These are phyloP conservation scores for Nyctibius grandis DNA, from an alignment of 2,797 vertebrate species.

Conservation along the genomic window DNA sequence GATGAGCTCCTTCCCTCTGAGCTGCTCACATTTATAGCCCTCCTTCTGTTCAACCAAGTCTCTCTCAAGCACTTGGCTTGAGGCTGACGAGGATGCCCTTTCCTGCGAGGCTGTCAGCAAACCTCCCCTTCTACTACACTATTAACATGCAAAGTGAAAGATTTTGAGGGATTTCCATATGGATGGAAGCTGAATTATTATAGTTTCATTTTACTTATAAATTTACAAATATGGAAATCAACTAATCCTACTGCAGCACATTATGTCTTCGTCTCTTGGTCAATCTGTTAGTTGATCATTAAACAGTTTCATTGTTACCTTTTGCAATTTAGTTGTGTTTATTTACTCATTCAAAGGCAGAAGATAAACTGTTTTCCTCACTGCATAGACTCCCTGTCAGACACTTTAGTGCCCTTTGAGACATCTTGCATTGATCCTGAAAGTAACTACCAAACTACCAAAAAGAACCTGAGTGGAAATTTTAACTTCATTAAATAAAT, in stretches of 20 bases:
- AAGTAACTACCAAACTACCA: neutral
- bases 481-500: neutral
- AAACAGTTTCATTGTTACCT: neutral
- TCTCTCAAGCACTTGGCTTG: neutral
- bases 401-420: neutral
- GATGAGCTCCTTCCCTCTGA: neutral
- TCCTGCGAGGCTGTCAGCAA: neutral
- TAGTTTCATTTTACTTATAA: neutral
- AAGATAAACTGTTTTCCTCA: neutral
- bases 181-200: neutral
- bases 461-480: neutral
- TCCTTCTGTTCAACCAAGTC: neutral
- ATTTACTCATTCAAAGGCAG: neutral
- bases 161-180: neutral
- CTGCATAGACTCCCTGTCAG: neutral
- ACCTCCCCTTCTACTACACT: neutral
- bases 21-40: neutral
- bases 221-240: neutral
- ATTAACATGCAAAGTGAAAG: neutral
- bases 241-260: neutral
- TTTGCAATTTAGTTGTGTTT: neutral
- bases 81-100: neutral
- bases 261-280: neutral
- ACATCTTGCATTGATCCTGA: neutral
- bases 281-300: neutral